Base-by-base conservation (phyloP, 2,888 invertebrate genomes). In the Nowickia ferox region DNA sequence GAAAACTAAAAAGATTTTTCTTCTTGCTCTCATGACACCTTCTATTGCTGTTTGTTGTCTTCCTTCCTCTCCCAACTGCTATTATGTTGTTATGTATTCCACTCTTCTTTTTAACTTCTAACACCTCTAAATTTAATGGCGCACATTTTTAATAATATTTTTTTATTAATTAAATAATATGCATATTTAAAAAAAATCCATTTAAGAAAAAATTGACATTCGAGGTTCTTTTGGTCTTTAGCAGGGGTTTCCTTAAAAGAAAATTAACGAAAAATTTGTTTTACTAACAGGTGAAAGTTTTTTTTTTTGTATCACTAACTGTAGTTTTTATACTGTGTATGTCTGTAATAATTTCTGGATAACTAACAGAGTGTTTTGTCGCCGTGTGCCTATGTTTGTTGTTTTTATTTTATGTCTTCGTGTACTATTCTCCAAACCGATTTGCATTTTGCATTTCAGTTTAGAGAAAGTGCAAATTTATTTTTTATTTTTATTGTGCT, bases 191-290 rank as follows among this genome's bases (percentile, higher is more conserved):
- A 2, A 17, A 13, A 48, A 40, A 46, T 78, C 68, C 68, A 9
- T 44, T 17, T 30, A 48, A 57, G 48, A 86, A 87, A 30, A 87
- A 87, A 91, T 92, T 92, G 92, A 92, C 92, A 92, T 92, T 92
- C 92, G 91, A 90, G 87, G 85, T 75, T 77, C 11, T 53, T 61
- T 66, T 61, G 13, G 46, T 61, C 17, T 59, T 42, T 61, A 81
- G 30, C 30, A 30, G 86, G 69, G 48, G 22, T 38, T 78, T 63
- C 44, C 38, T 44, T 13, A 9, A 59, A 57, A 4, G 22, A 65
- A 22, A 30, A 66, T n/a, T 38, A 22, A 3, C 9, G 2, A 17
- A 42, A n/a, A 48, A 66, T 22, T 65, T 55, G 57, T 38, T 38
- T 46, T 63, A 53, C 11, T 30, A 68, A 15, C 59, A 66, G 51